These are phyloP conservation scores for Pherbina coryleti DNA, from an alignment of 2,888 invertebrate genomes.

Conservation along the genomic window DNA sequence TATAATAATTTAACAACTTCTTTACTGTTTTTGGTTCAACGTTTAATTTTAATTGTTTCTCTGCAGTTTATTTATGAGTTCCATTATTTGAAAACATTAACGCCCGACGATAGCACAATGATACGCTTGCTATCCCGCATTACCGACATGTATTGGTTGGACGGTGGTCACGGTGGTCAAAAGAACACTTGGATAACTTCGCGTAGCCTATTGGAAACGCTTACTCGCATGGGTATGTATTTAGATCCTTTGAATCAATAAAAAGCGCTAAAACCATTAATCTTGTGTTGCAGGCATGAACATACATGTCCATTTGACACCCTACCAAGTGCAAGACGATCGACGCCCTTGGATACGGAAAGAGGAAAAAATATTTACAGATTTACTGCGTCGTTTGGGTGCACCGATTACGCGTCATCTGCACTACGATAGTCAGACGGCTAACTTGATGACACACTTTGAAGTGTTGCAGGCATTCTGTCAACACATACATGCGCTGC, in stretches of 20 bases:
- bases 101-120: conserved; percentile 75
- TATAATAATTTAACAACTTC: not conserved
- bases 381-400: conserved; percentile 76
- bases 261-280: not conserved
- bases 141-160: conserved; percentile 87
- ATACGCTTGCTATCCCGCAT: conserved; percentile 78
- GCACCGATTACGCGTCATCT: conserved; percentile 76
- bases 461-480: conserved; percentile 77
- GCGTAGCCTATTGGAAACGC: conserved; percentile 78
- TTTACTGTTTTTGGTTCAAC: not conserved
- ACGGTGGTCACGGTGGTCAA: conserved; percentile 91
- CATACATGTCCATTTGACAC: conserved; percentile 86
- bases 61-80: conserved; percentile 84
- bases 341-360: conserved; percentile 86
- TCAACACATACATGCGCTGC: conserved; percentile 66
- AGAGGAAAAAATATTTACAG: conserved; percentile 84
- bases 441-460: conserved; percentile 82
- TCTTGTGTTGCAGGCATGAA: conserved; percentile 73
- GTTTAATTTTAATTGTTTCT: conserved; percentile 5
- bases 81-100: conserved; percentile 78
- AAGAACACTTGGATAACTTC: conserved; percentile 91
- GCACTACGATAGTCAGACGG: conserved; percentile 73
- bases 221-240: conserved; percentile 77
- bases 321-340: conserved; percentile 88
- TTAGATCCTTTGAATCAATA: not conserved